Evolutionary conservation across 2,888 invertebrate genomes (phyloP), one percentile per base, ranked within the genome.

Genomic region (Drosophila kokeensis): DNA sequence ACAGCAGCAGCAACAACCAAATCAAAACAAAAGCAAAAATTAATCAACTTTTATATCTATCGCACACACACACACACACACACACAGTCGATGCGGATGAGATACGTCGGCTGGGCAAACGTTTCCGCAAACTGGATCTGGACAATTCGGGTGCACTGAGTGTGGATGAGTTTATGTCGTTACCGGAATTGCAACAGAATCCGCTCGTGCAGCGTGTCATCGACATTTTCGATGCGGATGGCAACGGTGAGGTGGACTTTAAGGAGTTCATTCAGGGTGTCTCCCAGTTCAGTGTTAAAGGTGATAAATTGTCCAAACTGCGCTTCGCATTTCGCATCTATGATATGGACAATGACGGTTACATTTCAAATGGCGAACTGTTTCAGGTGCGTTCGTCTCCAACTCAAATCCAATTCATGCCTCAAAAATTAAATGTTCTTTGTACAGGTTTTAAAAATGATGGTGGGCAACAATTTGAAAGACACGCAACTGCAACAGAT

Each of bases 291-390:
- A 99, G 99, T 94, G 99, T 99, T 77, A 99, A 99, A 94, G 99
- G 99, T 61, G 99, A 99, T 94, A 99, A 99, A 94, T 96, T 99
- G 93, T 99, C 99, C 84, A 99, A 99, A 94, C 94, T 99, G 92
- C 96, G 98, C 93, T 99, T 99, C 94, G 99, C 99, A 59, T 99
- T 99, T 95, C 97, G 99, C 93, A 99, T 99, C 94, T 99, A 99
- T 94, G 99, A 99, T 94, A 99, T 99, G 99, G 99, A 99, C 94
- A 99, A 99, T 93, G 99, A 99, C 94, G 99, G 99, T 49, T 99
- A 96, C 94, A 99, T 99, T 93, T 99, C 99, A 88, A 99, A 99
- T 94, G 99, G 99, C 49, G 99, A 99, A 94, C 94, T 98, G 72
- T 98, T 97, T 93, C 97, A 98, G 96, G 99, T 99, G 87, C 95